Percentiles rank a stretch among this genome's conserved stretches.
Conservation (phyloP, 2,113 vertebrate genomes). For the Clinocottus analis region DNA sequence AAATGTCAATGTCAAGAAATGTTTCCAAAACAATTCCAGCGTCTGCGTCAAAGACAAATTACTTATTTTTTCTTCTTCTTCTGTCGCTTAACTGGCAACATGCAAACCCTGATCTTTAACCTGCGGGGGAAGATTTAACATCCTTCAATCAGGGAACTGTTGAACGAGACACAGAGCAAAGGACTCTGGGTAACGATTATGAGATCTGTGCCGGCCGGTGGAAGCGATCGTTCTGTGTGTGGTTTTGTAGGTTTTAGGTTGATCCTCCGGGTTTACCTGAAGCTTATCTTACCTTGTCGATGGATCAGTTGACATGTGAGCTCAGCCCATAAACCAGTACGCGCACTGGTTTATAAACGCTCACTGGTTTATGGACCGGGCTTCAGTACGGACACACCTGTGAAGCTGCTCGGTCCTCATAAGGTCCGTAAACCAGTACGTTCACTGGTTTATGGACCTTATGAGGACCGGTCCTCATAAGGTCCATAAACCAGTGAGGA, state of each 20-base stretch:
- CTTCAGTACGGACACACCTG: too few relatives aligned
- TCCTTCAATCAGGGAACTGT: neutral
- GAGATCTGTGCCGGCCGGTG: neutral
- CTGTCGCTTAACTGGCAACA: neutral
- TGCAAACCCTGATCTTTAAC: too few relatives aligned
- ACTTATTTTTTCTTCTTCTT: neutral
- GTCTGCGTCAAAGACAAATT: neutral
- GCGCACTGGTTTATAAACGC: too few relatives aligned
- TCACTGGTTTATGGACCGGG: too few relatives aligned
- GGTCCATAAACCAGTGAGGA: too few relatives aligned
- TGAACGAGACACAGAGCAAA: too few relatives aligned
- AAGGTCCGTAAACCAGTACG: too few relatives aligned
- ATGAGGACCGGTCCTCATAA: too few relatives aligned
- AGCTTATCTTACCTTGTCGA: neutral
- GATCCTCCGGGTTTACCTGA: neutral
- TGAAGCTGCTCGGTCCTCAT: too few relatives aligned
- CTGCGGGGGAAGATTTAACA: too few relatives aligned
- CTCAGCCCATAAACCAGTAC: neutral
- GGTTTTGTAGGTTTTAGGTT: neutral
- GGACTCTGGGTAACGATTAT: too few relatives aligned
- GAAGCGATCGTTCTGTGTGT: neutral
- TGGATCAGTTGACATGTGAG: neutral
- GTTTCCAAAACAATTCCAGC: neutral
- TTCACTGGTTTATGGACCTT: too few relatives aligned
- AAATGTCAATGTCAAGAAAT: neutral